Conservation (phyloP, 2,113 vertebrate genomes). For the Todiramphus saurophagus region DNA sequence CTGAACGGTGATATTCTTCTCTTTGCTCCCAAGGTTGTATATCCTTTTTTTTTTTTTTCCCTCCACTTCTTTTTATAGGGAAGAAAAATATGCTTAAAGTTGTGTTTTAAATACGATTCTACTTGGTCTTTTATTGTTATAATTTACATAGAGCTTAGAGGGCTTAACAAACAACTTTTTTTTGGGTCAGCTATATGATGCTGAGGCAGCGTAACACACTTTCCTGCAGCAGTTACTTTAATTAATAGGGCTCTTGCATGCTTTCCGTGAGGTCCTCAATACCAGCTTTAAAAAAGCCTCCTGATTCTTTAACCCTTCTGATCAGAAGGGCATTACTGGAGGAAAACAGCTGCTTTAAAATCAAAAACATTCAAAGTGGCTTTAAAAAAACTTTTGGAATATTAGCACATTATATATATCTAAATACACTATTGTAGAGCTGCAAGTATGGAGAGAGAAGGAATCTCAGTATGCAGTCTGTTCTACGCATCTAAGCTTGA, state of each 20-base stretch:
- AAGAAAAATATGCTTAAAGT: background rate
- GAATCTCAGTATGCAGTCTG: background rate
- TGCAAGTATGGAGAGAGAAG: background rate
- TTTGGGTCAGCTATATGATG: background rate
- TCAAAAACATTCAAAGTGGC: background rate
- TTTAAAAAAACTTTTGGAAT: background rate
- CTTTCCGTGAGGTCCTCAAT: background rate
- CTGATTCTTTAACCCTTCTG: background rate
- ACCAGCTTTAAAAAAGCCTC: background rate
- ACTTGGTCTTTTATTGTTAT: background rate
- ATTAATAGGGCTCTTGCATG: background rate
- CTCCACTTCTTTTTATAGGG: background rate
- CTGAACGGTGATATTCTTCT: background rate
- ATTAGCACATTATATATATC: background rate
- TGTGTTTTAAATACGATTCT: background rate
- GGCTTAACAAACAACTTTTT: constrained; percentile 24
- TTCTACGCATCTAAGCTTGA: background rate
- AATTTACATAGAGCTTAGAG: background rate
- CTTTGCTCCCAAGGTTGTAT: background rate
- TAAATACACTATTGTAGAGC: background rate
- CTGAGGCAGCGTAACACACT: constrained; percentile 19
- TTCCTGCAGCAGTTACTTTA: constrained; percentile 19
- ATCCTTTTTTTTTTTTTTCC: background rate
- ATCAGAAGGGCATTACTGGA: background rate
- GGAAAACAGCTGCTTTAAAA: background rate